Evolutionary conservation across 2,113 vertebrate genomes (phyloP).

Genomic region (Odontophorus gujanensis): DNA sequence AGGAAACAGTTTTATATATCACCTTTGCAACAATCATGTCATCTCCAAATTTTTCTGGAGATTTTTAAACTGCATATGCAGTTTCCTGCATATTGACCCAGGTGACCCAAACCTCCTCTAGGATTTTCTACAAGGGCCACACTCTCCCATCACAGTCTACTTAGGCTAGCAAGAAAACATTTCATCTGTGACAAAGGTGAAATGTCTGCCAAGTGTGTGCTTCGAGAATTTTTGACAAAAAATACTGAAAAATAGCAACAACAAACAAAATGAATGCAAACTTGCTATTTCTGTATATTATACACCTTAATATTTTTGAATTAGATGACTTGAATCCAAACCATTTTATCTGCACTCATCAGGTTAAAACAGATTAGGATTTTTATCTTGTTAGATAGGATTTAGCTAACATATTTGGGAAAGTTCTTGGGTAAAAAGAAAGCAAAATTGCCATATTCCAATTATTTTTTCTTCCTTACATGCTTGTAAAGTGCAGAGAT

Average conservation of each 20-base stretch:
- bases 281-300: not conserved
- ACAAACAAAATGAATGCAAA: not conserved
- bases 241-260: not conserved
- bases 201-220: fast-evolving
- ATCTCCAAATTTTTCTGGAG: not conserved
- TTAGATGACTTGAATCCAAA: not conserved
- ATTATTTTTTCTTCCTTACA: not conserved
- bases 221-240: not conserved
- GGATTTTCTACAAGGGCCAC: not conserved
- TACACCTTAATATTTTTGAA: not conserved
- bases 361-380: not conserved
- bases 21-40: not conserved
- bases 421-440: not conserved
- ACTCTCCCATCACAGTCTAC: not conserved
- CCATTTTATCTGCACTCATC: not conserved
- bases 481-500: not conserved
- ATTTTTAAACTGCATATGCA: not conserved
- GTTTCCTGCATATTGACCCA: not conserved
- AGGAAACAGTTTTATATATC: not conserved
- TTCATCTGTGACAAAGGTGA: not conserved
- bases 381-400: not conserved
- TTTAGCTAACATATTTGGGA: not conserved
- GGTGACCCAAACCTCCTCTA: not conserved
- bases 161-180: not conserved
- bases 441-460: fast-evolving